Conservation (phyloP, 53 echinoderm and acorn worm genomes). For the Crossaster papposus region DNA sequence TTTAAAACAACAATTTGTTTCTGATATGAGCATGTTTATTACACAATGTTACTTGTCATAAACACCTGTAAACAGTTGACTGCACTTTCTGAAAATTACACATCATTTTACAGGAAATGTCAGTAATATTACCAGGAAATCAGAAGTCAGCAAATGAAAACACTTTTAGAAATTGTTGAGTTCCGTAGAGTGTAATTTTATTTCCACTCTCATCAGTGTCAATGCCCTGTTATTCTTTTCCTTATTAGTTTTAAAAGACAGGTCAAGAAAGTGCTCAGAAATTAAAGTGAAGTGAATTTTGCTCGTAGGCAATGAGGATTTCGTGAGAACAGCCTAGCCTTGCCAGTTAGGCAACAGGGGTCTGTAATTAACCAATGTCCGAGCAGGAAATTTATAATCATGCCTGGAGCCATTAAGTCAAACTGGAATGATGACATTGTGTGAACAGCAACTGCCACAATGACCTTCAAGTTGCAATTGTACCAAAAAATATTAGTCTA, state of each 20-base stretch:
- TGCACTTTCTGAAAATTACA: slow-evolving; percentile 10
- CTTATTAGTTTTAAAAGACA: neutral
- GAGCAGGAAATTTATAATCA: slow-evolving; percentile 25
- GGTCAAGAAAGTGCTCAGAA: slow-evolving; percentile 23
- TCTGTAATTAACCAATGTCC: slow-evolving; percentile 45
- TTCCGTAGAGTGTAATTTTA: slow-evolving; percentile 2
- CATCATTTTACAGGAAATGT: slow-evolving; percentile 21
- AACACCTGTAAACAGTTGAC: slow-evolving; percentile 10
- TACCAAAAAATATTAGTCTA: neutral
- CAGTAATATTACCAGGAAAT: neutral
- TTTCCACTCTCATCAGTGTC: slow-evolving; percentile 17
- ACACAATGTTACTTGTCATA: neutral
- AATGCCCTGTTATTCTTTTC: neutral
- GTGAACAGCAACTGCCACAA: neutral
- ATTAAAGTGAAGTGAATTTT: neutral
- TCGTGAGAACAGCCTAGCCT: slow-evolving; percentile 19
- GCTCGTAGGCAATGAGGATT: slow-evolving; percentile 27
- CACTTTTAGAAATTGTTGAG: slow-evolving; percentile 1
- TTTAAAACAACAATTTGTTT: neutral
- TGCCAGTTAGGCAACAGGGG: slow-evolving; percentile 13
- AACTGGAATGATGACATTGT: slow-evolving; percentile 3
- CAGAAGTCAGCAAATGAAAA: neutral
- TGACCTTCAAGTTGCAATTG: neutral
- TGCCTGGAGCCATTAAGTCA: neutral
- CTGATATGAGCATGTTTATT: neutral